Evolutionary conservation across 1,140 invertebrate genomes (phyloP).

Genomic region (Orchestia grillus): DNA sequence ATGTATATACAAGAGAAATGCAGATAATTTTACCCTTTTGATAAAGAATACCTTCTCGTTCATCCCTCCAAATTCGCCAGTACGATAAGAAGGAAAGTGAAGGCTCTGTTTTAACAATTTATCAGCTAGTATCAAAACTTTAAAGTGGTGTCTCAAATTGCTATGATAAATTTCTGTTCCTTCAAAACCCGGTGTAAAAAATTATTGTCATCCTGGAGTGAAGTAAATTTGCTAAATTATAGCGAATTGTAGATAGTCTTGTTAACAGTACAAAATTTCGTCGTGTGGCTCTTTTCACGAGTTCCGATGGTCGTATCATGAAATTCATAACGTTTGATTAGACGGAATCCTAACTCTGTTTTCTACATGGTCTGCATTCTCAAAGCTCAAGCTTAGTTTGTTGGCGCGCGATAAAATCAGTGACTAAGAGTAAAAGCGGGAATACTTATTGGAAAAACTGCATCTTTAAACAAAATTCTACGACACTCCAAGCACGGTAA

Average conservation of each 20-base stretch:
- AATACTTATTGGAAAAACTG: background rate
- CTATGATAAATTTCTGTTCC: background rate
- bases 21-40: background rate
- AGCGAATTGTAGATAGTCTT: background rate
- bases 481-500: slow-evolving; percentile 14
- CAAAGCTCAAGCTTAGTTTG: background rate
- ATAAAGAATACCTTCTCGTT: background rate
- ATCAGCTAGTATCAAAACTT: background rate
- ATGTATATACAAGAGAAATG: background rate
- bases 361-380: background rate
- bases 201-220: background rate
- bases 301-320: background rate
- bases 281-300: background rate
- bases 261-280: background rate
- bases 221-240: background rate
- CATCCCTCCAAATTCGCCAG: background rate
- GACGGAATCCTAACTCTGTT: background rate
- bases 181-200: background rate
- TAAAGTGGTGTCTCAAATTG: background rate
- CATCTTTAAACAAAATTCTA: background rate
- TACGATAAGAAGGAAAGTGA: background rate
- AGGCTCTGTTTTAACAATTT: background rate
- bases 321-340: background rate
- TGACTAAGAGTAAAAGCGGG: background rate
- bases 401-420: background rate